These are phyloP conservation scores for Aphrocallistes beatrix DNA, from an alignment of 37 sponge, comb jelly and placozoan species.

Conservation along the genomic window DNA sequence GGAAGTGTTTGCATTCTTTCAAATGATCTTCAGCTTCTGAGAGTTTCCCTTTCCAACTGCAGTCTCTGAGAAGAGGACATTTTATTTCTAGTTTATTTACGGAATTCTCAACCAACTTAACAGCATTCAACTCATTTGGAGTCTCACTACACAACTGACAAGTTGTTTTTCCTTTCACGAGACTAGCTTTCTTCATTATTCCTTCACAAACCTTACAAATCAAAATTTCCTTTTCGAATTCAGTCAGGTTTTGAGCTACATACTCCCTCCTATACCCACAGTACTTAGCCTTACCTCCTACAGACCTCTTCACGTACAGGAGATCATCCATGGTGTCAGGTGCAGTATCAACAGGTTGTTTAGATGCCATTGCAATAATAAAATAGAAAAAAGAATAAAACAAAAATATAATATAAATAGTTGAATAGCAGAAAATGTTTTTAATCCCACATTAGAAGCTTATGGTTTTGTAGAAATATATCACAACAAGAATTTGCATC, in stretches of 20 bases:
- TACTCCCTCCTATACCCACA: slow-evolving; percentile 15
- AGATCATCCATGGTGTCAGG: not conserved
- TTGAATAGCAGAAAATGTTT: too few relatives aligned
- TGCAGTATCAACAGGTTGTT: not conserved
- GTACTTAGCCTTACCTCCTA: not conserved
- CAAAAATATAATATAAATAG: too few relatives aligned
- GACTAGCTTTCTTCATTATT: not conserved
- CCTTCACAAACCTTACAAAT: not conserved
- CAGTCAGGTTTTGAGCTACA: not conserved
- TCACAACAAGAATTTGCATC: too few relatives aligned
- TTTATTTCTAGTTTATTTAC: not conserved
- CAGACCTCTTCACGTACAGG: not conserved
- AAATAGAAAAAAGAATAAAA: too few relatives aligned
- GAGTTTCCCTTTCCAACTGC: not conserved
- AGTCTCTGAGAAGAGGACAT: not conserved
- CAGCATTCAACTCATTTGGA: not conserved
- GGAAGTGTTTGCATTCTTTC: not conserved
- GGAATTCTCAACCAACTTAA: not conserved
- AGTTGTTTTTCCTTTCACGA: not conserved
- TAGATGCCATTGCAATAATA: slow-evolving; percentile 10
- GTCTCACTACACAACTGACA: not conserved
- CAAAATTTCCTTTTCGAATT: not conserved
- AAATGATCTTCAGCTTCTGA: not conserved
- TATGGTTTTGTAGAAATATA: too few relatives aligned
- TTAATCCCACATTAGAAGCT: too few relatives aligned